Conservation (phyloP, 2,113 vertebrate species). For the Chloroceryle aenea region DNA sequence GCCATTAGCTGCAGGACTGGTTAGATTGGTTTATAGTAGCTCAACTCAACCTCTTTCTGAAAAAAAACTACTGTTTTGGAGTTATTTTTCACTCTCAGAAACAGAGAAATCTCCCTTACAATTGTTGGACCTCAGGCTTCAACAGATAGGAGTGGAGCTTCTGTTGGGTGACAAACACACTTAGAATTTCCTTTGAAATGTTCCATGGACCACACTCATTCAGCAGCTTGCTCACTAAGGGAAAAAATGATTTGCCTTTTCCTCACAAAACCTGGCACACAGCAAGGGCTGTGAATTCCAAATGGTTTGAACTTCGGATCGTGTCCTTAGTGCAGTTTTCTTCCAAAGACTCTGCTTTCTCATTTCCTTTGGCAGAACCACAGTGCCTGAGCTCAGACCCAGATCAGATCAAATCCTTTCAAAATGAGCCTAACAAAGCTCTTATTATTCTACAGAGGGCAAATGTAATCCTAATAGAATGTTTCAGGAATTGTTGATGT, state of each 20-base stretch:
- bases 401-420: conserved; percentile 7
- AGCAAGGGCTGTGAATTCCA: neutral
- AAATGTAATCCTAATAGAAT: neutral
- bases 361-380: neutral
- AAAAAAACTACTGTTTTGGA: neutral
- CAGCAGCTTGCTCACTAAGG: neutral
- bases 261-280: neutral
- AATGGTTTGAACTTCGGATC: neutral
- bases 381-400: neutral
- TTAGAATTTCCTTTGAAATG: neutral
- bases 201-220: neutral
- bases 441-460: neutral
- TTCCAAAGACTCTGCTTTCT: conserved; percentile 12
- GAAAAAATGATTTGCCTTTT: neutral
- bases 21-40: accelerated
- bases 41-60: neutral
- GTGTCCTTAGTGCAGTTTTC: neutral
- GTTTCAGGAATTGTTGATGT: neutral
- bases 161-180: neutral
- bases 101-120: neutral
- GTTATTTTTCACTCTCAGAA: neutral
- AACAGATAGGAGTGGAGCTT: neutral
- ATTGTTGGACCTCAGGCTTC: neutral
- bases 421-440: neutral
- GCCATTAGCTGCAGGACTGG: neutral